phyloP scores from a whole-genome alignment of 2,888 invertebrate genomes.

The Labia minor region DNA sequence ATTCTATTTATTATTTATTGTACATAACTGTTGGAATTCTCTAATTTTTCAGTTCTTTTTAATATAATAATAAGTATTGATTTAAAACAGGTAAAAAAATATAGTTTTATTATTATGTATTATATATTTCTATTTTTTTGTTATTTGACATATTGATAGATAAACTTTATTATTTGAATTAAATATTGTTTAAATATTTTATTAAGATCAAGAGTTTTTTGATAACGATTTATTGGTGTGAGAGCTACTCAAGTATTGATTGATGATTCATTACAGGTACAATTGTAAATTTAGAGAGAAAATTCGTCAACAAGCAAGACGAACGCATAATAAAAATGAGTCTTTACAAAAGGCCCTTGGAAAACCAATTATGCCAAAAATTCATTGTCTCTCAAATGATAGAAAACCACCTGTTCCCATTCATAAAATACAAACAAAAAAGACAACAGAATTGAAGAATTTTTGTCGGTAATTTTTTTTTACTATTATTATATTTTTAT shows the following conservation, averaged over 20 bases:
- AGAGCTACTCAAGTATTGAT: not conserved
- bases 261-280: not conserved
- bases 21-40: too few relatives aligned
- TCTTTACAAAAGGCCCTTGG: not conserved
- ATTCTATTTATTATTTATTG: too few relatives aligned
- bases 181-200: too few relatives aligned
- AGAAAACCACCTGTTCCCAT: not conserved
- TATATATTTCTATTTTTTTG: too few relatives aligned
- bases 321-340: not conserved
- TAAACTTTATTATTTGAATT: not conserved
- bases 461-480: not conserved
- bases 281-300: not conserved
- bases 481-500: not conserved
- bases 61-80: too few relatives aligned
- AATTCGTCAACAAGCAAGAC: conserved; percentile 1
- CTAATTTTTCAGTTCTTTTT: too few relatives aligned
- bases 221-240: not conserved
- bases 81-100: too few relatives aligned
- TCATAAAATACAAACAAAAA: not conserved
- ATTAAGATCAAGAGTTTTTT: not conserved
- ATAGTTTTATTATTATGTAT: too few relatives aligned
- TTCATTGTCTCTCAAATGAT: not conserved
- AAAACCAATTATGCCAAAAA: not conserved
- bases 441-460: not conserved
- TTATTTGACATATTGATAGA: not conserved